Evolutionary conservation across 2,888 invertebrate species (phyloP).

Genomic region (Drosophila lutescens): DNA sequence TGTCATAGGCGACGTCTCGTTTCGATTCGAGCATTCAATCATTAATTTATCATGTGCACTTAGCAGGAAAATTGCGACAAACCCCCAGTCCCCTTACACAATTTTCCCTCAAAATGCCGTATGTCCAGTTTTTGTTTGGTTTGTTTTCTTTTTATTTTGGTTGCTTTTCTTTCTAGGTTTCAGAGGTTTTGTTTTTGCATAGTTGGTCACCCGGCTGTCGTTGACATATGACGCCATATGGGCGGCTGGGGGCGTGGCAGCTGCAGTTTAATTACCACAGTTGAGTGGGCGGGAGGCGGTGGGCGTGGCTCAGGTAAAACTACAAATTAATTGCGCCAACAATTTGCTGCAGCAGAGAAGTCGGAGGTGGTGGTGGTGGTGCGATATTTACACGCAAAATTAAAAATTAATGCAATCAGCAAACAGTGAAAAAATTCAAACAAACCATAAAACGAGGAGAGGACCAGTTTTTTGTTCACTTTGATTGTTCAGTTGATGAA

Average conservation of each 20-base stretch:
- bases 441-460: constrained; percentile 9
- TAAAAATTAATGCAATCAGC: constrained; percentile 66
- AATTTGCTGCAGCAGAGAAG: constrained; percentile 29
- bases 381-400: constrained; percentile 64
- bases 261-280: constrained; percentile 60
- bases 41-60: constrained; percentile 76
- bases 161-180: constrained; percentile 49
- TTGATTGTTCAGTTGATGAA: constrained; percentile 37
- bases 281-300: neutral
- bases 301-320: constrained; percentile 44
- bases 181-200: constrained; percentile 37
- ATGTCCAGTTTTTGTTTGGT: constrained; percentile 24
- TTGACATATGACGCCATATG: constrained; percentile 54
- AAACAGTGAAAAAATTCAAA: constrained; percentile 15
- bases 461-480: constrained; percentile 1
- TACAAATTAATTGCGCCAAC: constrained; percentile 65
- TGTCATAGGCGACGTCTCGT: constrained; percentile 53
- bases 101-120: constrained; percentile 34
- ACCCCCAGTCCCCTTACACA: constrained; percentile 24
- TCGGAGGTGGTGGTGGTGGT: neutral
- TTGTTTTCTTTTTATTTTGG: constrained; percentile 31
- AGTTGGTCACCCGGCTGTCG: constrained; percentile 35
- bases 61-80: constrained; percentile 74
- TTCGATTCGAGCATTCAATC: constrained; percentile 51
- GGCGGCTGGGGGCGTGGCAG: constrained; percentile 34